These are phyloP conservation scores for Phalacrocorax aristotelis DNA, from an alignment of 2,113 vertebrate species.

Conservation along the genomic window DNA sequence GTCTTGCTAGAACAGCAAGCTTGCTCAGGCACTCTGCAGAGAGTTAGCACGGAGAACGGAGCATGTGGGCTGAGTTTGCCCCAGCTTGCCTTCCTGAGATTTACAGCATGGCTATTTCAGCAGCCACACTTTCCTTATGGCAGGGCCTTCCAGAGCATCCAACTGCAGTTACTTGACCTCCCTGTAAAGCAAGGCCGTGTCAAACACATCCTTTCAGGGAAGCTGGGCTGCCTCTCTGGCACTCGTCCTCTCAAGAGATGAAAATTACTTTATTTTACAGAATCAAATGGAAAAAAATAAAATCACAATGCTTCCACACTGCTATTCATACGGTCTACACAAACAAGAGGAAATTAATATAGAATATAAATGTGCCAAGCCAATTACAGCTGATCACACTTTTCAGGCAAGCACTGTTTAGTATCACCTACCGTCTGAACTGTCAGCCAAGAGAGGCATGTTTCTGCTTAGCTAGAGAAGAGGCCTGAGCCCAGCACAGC, in stretches of 20 bases:
- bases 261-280: not conserved
- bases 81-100: not conserved
- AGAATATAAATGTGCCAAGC: not conserved
- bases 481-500: not conserved
- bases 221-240: not conserved
- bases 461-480: not conserved
- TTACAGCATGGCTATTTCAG: not conserved
- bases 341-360: not conserved
- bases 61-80: fast-evolving
- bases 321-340: not conserved
- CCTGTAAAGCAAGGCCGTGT: not conserved
- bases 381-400: not conserved
- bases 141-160: not conserved
- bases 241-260: not conserved
- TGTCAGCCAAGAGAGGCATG: fast-evolving
- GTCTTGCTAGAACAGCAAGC: constrained; percentile 10
- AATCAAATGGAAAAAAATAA: not conserved
- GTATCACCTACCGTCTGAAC: not conserved
- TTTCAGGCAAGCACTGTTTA: not conserved
- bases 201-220: not conserved
- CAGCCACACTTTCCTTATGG: not conserved
- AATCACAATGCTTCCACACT: not conserved
- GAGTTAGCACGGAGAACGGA: not conserved
- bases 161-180: not conserved
- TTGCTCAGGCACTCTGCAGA: not conserved